Conservation (phyloP, 1,140 invertebrate species). For the Idris sp. region DNA sequence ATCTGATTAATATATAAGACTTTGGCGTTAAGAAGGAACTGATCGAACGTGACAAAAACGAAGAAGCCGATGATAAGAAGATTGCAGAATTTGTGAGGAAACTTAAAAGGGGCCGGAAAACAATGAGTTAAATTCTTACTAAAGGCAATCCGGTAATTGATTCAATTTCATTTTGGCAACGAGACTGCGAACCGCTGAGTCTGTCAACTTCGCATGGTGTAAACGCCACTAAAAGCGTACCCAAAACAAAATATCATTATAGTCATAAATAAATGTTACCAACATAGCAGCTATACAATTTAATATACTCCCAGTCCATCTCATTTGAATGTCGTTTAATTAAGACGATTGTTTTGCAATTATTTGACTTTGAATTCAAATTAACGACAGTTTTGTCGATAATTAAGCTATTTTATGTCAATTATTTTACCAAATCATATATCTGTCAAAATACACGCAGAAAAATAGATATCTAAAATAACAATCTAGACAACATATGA, state of each 20-base stretch:
- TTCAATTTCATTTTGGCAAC: slow-evolving; percentile 48
- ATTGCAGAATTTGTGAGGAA: slow-evolving; percentile 52
- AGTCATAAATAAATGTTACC: slow-evolving; percentile 11
- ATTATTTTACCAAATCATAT: not conserved
- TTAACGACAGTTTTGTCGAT: not conserved
- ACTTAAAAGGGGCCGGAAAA: slow-evolving; percentile 41
- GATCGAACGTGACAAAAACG: slow-evolving; percentile 50
- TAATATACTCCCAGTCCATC: not conserved
- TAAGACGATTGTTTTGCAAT: slow-evolving; percentile 3
- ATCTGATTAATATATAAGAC: slow-evolving; percentile 42
- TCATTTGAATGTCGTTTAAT: slow-evolving; percentile 20
- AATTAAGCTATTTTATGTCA: not conserved
- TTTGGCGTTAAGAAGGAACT: slow-evolving; percentile 30
- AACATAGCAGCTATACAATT: not conserved
- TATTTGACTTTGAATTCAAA: not conserved
- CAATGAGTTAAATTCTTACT: slow-evolving; percentile 55
- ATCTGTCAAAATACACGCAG: too few relatives aligned
- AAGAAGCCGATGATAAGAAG: slow-evolving; percentile 57
- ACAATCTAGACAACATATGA: too few relatives aligned
- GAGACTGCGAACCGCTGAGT: slow-evolving; percentile 26
- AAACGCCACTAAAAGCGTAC: slow-evolving; percentile 18
- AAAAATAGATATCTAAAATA: too few relatives aligned
- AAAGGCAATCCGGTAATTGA: slow-evolving; percentile 55
- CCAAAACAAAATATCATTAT: slow-evolving; percentile 44
- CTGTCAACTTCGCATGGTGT: slow-evolving; percentile 36